A percentile compares a stretch with the other conserved stretches of the same genome.
These are phyloP conservation scores for Tetragonisca angustula DNA, from an alignment of 2,888 invertebrate genomes.

Conservation along the genomic window DNA sequence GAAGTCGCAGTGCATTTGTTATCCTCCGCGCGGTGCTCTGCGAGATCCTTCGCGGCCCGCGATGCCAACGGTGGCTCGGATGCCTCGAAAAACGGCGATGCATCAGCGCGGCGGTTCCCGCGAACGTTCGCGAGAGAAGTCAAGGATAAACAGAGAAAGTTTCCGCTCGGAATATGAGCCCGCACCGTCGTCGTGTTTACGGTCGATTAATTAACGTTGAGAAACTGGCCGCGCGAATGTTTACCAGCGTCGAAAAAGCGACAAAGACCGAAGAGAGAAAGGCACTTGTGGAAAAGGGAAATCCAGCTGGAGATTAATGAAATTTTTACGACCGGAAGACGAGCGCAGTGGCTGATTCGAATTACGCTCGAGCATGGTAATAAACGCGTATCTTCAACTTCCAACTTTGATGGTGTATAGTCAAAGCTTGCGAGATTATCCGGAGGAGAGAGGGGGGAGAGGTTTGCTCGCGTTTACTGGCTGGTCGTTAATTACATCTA, in stretches of 20 bases:
- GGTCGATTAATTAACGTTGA: background rate
- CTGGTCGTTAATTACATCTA: slow-evolving; percentile 72
- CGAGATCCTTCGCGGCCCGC: slow-evolving; percentile 36
- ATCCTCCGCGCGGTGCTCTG: slow-evolving; percentile 51
- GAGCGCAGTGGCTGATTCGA: background rate
- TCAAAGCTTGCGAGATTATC: slow-evolving; percentile 41
- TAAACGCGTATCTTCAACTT: slow-evolving; percentile 32
- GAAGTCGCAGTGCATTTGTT: slow-evolving; percentile 53
- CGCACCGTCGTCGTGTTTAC: background rate
- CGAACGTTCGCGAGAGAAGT: background rate
- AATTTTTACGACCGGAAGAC: background rate
- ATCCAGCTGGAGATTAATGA: background rate
- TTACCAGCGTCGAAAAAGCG: background rate
- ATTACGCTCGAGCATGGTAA: slow-evolving; percentile 9
- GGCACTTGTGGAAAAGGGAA: background rate
- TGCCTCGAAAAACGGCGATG: slow-evolving; percentile 25
- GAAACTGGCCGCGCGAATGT: background rate
- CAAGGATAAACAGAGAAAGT: slow-evolving; percentile 14
- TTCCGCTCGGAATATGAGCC: background rate
- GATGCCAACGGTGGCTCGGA: slow-evolving; percentile 17
- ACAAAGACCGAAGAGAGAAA: background rate
- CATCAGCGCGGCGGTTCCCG: background rate
- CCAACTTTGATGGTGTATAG: slow-evolving; percentile 28
- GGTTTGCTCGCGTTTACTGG: slow-evolving; percentile 60
- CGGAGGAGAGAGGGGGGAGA: background rate